These are phyloP conservation scores for Nasonia oneida DNA, from an alignment of 2,888 invertebrate species.

Conservation along the genomic window DNA sequence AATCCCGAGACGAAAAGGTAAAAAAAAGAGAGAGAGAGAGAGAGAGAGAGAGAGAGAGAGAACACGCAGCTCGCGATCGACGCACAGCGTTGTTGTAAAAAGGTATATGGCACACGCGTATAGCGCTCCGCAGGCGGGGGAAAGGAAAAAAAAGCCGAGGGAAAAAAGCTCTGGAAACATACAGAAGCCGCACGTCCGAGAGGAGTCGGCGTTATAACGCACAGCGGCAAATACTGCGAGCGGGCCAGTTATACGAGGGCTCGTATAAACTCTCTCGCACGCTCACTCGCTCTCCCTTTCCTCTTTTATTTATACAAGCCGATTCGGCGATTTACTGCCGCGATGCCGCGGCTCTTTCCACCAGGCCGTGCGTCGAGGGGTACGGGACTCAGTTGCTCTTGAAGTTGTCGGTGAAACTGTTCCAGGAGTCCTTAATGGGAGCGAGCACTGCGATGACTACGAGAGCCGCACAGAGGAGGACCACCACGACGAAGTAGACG, in stretches of 20 bases:
- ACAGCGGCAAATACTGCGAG: conserved; percentile 1
- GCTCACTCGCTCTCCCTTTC: background rate
- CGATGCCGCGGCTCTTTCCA: background rate
- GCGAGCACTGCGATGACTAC: conserved; percentile 88
- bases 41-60: no score
- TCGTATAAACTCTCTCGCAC: conserved; percentile 30
- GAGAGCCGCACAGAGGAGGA: conserved; percentile 86
- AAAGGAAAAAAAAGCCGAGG: background rate
- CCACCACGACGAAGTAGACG: conserved; percentile 87
- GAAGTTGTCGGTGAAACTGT: conserved; percentile 66
- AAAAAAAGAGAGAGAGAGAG: no score
- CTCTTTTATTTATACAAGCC: background rate
- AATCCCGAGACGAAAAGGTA: no score
- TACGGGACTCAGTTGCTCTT: conserved; percentile 37
- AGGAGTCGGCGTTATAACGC: background rate
- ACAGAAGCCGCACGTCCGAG: background rate
- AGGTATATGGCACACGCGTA: conserved; percentile 55
- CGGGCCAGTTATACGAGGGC: conserved; percentile 3
- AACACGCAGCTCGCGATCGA: no score
- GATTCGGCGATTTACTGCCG: background rate
- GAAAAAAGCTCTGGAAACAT: background rate
- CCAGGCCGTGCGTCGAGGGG: background rate
- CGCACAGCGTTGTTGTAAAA: background rate
- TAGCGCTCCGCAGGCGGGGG: background rate
- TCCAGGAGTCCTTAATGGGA: conserved; percentile 86